A percentile compares a stretch with the other conserved stretches of the same genome.
Evolutionary conservation across 1,140 invertebrate genomes (phyloP).

Genomic region (Zaprionus capensis): DNA sequence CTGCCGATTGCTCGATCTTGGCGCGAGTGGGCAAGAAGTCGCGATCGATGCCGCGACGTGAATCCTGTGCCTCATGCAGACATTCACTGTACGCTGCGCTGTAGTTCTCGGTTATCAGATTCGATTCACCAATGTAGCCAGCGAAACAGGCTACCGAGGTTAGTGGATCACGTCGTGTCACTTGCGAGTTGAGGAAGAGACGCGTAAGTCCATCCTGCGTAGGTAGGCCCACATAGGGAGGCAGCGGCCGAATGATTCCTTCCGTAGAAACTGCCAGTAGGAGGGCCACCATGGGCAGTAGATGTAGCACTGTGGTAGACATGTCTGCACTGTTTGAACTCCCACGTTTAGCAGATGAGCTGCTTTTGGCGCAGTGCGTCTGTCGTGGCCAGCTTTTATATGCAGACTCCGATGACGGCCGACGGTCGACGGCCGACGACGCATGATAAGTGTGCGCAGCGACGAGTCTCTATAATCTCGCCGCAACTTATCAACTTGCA

Average conservation of each 20-base stretch:
- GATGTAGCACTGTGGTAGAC: background rate
- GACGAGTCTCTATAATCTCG: conserved; percentile 50
- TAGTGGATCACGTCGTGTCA: conserved; percentile 64
- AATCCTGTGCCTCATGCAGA: conserved; percentile 33
- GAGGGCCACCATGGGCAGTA: conserved; percentile 21
- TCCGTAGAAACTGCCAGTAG: conserved; percentile 34
- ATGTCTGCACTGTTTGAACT: conserved; percentile 12
- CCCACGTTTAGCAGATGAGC: conserved; percentile 12
- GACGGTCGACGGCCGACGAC: conserved; percentile 27
- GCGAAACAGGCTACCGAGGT: conserved; percentile 72
- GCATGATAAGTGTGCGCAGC: conserved; percentile 51
- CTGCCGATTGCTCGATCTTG: conserved; percentile 45
- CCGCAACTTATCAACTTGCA: conserved; percentile 37
- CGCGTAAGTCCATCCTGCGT: conserved; percentile 68
- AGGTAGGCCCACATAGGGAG: conserved; percentile 63
- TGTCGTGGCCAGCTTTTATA: conserved; percentile 60
- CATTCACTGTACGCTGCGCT: conserved; percentile 61
- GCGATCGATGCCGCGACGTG: conserved; percentile 59
- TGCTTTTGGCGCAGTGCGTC: conserved; percentile 72
- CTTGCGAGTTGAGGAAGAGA: conserved; percentile 67
- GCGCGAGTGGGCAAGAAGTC: conserved; percentile 58
- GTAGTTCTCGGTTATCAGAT: conserved; percentile 63
- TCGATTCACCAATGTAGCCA: conserved; percentile 75
- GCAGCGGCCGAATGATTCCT: conserved; percentile 48
- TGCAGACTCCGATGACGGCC: conserved; percentile 30